phyloP scores from a whole-genome alignment of 2,797 vertebrate species.

The Molossus alvarezi region DNA sequence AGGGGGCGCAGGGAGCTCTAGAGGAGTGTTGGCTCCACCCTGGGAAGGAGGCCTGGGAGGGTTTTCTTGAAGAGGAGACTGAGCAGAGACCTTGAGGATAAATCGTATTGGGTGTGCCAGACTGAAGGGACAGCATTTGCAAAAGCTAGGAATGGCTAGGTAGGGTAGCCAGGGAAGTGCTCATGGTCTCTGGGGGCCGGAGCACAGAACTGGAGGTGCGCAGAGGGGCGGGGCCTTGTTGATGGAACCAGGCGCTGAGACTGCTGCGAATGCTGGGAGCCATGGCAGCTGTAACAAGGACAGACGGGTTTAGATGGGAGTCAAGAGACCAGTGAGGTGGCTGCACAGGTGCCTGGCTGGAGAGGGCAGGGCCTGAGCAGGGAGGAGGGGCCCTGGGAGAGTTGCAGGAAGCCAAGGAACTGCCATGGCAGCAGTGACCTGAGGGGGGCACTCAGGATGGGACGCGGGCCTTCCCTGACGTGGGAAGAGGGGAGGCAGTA shows the following conservation, averaged over 20 bases:
- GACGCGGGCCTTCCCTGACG: not conserved
- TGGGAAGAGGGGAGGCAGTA: not conserved
- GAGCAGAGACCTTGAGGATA: not conserved
- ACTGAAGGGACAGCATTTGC: not conserved
- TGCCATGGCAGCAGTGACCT: accelerated
- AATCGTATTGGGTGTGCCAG: not conserved
- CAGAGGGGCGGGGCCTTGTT: accelerated
- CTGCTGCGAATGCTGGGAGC: not conserved
- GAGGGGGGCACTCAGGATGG: not conserved
- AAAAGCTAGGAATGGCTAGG: not conserved
- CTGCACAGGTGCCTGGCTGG: not conserved
- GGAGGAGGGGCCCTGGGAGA: not conserved
- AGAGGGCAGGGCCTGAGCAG: not conserved
- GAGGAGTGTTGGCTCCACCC: not conserved
- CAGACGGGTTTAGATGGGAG: not conserved
- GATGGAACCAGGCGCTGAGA: not conserved
- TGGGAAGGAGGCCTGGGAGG: not conserved
- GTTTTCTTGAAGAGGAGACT: not conserved
- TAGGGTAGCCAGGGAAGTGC: too few species aligned
- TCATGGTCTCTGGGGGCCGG: accelerated
- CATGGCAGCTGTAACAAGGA: accelerated
- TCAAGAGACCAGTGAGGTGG: not conserved
- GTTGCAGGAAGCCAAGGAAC: not conserved
- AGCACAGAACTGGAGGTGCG: not conserved
- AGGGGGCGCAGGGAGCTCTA: too few species aligned